Conservation (phyloP, 2,888 invertebrate species). For the Anoplius nigerrimus region DNA sequence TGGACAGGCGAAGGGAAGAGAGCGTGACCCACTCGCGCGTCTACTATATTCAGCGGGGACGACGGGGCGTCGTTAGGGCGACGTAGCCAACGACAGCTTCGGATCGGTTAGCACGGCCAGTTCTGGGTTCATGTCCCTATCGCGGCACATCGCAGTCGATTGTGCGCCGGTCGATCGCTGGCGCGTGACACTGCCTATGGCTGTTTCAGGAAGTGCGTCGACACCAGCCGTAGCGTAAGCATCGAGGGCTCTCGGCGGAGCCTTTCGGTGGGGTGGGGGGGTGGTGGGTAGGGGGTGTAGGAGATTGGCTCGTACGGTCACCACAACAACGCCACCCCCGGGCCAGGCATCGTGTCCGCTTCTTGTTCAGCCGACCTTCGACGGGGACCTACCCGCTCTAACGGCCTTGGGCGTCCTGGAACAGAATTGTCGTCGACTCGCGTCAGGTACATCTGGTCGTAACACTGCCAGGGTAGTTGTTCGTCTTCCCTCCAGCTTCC, state of each 20-base stretch:
- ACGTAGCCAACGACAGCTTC: conserved; percentile 44
- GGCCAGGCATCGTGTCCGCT: conserved; percentile 60
- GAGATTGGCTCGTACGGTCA: conserved; percentile 71
- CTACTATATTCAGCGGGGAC: conserved; percentile 16
- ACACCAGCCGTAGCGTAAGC: conserved; percentile 95
- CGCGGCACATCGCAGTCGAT: conserved; percentile 89
- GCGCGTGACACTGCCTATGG: conserved; percentile 82
- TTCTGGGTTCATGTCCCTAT: conserved; percentile 84
- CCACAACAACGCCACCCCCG: conserved; percentile 63
- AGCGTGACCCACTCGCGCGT: background rate
- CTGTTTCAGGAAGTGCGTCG: conserved; percentile 94
- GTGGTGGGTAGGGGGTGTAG: too few species aligned
- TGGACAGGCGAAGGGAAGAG: too few species aligned
- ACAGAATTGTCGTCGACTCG: too few species aligned
- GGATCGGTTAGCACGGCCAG: conserved; percentile 55
- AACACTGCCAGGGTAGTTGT: too few species aligned
- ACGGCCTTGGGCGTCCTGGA: conserved; percentile 34
- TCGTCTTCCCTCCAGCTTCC: too few species aligned
- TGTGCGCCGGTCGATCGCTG: conserved; percentile 75
- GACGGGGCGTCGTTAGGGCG: conserved; percentile 26
- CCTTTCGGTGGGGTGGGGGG: conserved; percentile 72
- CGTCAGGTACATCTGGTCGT: too few species aligned
- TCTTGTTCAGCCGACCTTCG: conserved; percentile 22
- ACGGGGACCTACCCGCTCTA: too few species aligned
- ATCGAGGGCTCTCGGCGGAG: conserved; percentile 77